These are phyloP conservation scores for Brachionus sp. DNA, from an alignment of 1,140 invertebrate genomes.

Conservation along the genomic window DNA sequence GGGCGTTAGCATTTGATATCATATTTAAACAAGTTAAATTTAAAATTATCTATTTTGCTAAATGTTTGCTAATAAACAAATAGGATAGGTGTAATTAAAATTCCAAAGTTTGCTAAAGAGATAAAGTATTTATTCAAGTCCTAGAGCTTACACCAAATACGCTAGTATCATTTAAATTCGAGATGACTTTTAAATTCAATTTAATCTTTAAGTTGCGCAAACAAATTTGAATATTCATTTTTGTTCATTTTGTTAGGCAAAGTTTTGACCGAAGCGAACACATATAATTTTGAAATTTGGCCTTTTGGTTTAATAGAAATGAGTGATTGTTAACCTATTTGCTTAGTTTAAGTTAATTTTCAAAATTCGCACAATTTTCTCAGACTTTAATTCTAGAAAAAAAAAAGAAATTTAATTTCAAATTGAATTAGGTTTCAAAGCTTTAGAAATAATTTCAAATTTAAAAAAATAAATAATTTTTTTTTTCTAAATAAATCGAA, in stretches of 20 bases:
- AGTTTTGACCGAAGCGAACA: no score
- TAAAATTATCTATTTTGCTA: background rate
- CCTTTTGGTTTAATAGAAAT: no score
- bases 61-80: background rate
- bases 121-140: background rate
- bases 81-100: conserved; percentile 13
- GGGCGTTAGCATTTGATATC: background rate
- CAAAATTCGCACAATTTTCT: no score
- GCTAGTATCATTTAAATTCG: background rate
- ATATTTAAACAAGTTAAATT: background rate
- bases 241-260: background rate
- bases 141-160: background rate
- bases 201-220: background rate
- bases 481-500: background rate
- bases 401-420: no score
- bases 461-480: background rate
- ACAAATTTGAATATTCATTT: background rate
- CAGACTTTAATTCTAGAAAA: no score
- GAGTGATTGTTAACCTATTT: no score
- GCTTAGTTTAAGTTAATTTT: no score
- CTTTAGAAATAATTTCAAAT: background rate
- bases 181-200: background rate
- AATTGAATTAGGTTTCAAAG: background rate
- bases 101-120: background rate
- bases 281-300: no score